phyloP scores from a whole-genome alignment of 37 sponge, comb jelly and placozoan species.

The Axinella damicornis region DNA sequence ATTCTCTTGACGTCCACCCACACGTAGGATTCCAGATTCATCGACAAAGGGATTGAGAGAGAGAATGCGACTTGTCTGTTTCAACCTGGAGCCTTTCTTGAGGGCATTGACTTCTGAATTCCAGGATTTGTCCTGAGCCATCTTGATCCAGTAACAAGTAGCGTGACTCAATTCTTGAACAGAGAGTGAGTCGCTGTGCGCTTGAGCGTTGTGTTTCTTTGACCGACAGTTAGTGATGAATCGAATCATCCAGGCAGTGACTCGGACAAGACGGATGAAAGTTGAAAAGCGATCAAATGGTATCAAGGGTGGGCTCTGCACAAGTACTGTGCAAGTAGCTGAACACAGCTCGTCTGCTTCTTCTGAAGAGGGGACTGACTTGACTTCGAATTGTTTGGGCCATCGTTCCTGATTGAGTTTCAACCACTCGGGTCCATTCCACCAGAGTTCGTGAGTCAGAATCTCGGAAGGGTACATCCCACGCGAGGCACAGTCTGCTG shows the following conservation, averaged over 20 bases:
- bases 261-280: conserved; percentile 15
- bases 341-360: background rate
- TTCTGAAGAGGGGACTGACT: background rate
- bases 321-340: background rate
- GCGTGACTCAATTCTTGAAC: conserved; percentile 12
- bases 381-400: background rate
- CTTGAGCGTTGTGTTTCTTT: background rate
- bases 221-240: conserved; percentile 31
- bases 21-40: conserved; percentile 17
- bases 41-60: conserved; percentile 45
- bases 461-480: conserved; percentile 22
- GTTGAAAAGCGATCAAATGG: conserved; percentile 15
- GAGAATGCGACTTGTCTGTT: background rate
- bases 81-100: background rate
- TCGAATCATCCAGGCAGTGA: conserved; percentile 44
- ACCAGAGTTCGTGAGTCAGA: conserved; percentile 10
- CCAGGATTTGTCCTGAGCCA: conserved; percentile 2
- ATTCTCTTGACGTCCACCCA: conserved; percentile 45
- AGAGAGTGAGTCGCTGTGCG: background rate
- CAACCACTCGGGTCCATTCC: conserved; percentile 33
- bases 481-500: conserved; percentile 34
- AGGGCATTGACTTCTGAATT: background rate
- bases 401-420: background rate
- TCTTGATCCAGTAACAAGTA: background rate
- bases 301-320: background rate